Evolutionary conservation across 2,797 vertebrate genomes (phyloP), one percentile per base, ranked within the genome.

Genomic region (Lacerta bilineata): DNA sequence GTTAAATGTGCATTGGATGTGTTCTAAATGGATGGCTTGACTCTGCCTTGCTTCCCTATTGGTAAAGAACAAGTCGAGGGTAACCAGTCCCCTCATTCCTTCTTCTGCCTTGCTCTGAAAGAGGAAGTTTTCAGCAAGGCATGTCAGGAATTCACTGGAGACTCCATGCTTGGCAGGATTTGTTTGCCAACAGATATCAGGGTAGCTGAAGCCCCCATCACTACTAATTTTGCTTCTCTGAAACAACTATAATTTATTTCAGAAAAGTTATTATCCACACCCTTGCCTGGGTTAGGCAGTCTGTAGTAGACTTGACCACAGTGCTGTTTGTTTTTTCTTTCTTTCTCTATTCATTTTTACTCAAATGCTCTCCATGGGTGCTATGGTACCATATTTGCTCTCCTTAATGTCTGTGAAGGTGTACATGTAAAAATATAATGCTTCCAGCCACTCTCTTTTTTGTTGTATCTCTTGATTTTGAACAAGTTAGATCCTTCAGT

Each of bases 181-280:
- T 23, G 11, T 75, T 71, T 59, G 41, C 23, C 46, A 74, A 43
- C 20, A 74, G 50, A 55, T 84, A 74, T 64, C 39, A 68, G 27
- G 25, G 13, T 46, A 83, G 27, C 33, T 59, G 20, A 39, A 74
- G 2, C 39, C 11, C 9, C 33, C 50, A 15, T 55, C 59, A 17
- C 23, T 59, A 50, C 29, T 84, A 74, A 71, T 72, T 72, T 25
- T 74, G 69, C 33, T 84, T 55, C 33, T 13, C 18, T 18, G 68
- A n/a, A 71, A 71, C 66, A 50, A 74, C 43, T 74, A 33, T 27
- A 74, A 71, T 84, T 72, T 74, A 20, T 55, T 84, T 84, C 69
- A 33, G n/a, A 15, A 36, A 72, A 55, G 18, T 55, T n/a, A 74
- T 64, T 36, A 36, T 59, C 71, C 20, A 1, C 50, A 39, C 15